Base-by-base conservation (phyloP, 1,140 invertebrate species). In the Magallana angulata region DNA sequence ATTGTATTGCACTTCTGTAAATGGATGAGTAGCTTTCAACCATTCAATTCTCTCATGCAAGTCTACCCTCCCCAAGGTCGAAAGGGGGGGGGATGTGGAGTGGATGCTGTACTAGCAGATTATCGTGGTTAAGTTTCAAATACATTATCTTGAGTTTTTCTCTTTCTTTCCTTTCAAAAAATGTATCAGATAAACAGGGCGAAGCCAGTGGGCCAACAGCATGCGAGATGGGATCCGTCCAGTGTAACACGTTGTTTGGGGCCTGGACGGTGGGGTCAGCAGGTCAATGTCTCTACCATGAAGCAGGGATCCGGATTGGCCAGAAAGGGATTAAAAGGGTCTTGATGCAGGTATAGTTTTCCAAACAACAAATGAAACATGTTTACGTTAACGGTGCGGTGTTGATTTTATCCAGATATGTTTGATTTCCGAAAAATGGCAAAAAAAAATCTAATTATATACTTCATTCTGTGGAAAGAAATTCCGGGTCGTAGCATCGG, bases 281-380 rank as follows among this genome's bases (percentile, higher is more conserved):
- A 1, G 88, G 88, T 4, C 24, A 83, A 7, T 89, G 88, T 59
- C 57, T 85, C 12, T 9, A 87, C 58, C 48, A 58, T 14, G 59
- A 86, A 18, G 82, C 68, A 24, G 88, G 88, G 18, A 82, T 85
- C 48, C 58, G 59, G 24, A 14, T 89, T n/a, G 88, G 88, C 1
- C 6, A 2, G 14, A 64, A 12, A 11, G 85, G 88, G 56, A 80
- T 59, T 12, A 89, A 81, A 60, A 71, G 48, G 14, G 85, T 76
- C 7, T 24, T 85, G 24, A 60, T 89, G 48, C 80, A 89, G 88
- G 88, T 89, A 68, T n/a, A 48, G 58, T 57, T 85, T 85, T 62
- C 56, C 36, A 62, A 62, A 62, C 60, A 62, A 16, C n/a, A 1
- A 62, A 62, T 6, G n/a, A 12, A 62, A 16, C 60, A 48, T 48